A percentile compares a stretch with the other conserved stretches of the same genome.
phyloP scores from a whole-genome alignment of 2,888 invertebrate genomes.

The Eulithis prunata region DNA sequence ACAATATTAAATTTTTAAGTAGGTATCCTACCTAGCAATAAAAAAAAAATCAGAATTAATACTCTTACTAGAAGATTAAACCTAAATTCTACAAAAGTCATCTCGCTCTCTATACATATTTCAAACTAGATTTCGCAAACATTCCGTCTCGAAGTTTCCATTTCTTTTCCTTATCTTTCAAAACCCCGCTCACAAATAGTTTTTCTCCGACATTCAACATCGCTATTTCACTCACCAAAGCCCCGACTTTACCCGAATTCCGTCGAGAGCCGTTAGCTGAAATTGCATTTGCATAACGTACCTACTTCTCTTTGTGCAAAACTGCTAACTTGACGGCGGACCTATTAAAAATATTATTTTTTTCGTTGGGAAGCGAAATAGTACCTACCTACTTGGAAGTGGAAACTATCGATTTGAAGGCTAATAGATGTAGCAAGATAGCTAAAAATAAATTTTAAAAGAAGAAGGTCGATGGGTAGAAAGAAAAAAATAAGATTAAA shows the following conservation, averaged over 20 bases:
- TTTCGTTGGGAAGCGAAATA: slow-evolving; percentile 19
- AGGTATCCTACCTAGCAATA: too few species aligned
- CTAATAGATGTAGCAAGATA: too few species aligned
- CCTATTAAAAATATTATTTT: slow-evolving; percentile 49
- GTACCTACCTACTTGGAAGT: background rate
- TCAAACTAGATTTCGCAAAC: background rate
- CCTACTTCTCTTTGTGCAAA: slow-evolving; percentile 42
- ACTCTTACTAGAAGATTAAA: too few species aligned
- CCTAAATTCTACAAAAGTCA: too few species aligned
- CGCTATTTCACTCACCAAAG: slow-evolving; percentile 30
- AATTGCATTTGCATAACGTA: slow-evolving; percentile 80
- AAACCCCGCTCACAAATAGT: slow-evolving; percentile 16
- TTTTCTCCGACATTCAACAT: slow-evolving; percentile 12
- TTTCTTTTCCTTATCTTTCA: slow-evolving; percentile 2
- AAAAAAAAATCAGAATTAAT: too few species aligned
- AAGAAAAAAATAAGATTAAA: too few species aligned
- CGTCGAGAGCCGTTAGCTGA: slow-evolving; percentile 65
- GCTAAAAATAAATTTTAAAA: too few species aligned
- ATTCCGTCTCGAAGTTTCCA: background rate
- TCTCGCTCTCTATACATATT: background rate
- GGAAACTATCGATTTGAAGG: background rate
- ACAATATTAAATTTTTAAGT: too few species aligned
- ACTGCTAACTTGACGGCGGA: slow-evolving; percentile 42
- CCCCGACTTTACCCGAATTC: slow-evolving; percentile 39
- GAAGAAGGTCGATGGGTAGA: too few species aligned